Conservation (phyloP, 2,797 vertebrate genomes). For the Coregonus ussuriensis region DNA sequence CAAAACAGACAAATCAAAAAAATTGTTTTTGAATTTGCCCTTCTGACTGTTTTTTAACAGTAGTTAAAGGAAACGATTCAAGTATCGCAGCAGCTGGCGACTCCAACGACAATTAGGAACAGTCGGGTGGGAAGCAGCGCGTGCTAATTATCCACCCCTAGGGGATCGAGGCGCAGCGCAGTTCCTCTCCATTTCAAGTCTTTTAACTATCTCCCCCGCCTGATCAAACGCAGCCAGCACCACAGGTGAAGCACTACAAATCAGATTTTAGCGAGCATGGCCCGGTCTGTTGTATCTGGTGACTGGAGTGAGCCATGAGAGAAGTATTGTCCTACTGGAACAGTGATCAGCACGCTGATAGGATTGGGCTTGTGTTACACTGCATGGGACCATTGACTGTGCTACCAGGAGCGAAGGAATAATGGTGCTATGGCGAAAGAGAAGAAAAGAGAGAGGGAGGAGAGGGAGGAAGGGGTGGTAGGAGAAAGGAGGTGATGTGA, state of each 20-base stretch:
- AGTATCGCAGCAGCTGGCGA: conserved; percentile 43
- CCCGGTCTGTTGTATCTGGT: conserved; percentile 28
- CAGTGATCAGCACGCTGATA: conserved; percentile 51
- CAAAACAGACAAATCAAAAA: conserved; percentile 19
- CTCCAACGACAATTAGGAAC: conserved; percentile 43
- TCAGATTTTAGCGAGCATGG: conserved; percentile 17
- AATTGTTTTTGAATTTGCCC: conserved; percentile 24
- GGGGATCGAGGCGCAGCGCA: conserved; percentile 42
- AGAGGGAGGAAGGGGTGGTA: background rate
- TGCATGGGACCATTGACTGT: conserved; percentile 26
- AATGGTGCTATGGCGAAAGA: conserved; percentile 27
- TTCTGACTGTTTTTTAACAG: conserved; percentile 36
- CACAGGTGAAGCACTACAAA: conserved; percentile 44
- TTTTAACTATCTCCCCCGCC: conserved; percentile 50
- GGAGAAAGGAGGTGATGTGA: background rate
- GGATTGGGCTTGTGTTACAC: conserved; percentile 48
- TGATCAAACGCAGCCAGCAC: conserved; percentile 62
- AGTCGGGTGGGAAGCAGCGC: conserved; percentile 28
- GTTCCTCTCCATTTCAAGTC: conserved; percentile 45
- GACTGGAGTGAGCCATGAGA: conserved; percentile 39
- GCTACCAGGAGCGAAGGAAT: conserved; percentile 25
- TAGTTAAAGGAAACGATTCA: conserved; percentile 51
- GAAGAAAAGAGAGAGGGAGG: conserved; percentile 13
- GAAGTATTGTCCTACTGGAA: conserved; percentile 39
- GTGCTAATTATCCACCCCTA: conserved; percentile 60